These are phyloP conservation scores for Vicugna pacos DNA, from an alignment of 2,113 vertebrate species.

Conservation along the genomic window DNA sequence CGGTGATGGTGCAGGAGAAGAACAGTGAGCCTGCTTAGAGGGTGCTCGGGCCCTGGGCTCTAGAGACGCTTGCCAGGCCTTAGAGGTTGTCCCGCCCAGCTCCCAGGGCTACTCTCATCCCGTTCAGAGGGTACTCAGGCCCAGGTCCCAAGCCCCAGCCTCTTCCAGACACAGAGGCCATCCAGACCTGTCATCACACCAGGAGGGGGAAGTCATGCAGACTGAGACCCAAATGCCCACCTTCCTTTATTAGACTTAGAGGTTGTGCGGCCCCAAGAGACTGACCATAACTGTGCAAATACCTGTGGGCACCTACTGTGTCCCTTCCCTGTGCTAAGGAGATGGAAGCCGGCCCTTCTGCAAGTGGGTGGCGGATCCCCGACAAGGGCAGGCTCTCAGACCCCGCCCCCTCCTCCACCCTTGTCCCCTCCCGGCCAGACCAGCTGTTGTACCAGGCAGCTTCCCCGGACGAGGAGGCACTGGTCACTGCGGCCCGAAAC, in stretches of 20 bases:
- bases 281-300: too few relatives aligned
- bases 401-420: too few relatives aligned
- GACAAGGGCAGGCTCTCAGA: too few relatives aligned
- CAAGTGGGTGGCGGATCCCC: neutral
- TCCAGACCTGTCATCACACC: accelerated
- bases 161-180: too few relatives aligned
- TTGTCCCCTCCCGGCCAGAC: slow-evolving; percentile 79
- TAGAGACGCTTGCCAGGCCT: neutral
- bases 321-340: neutral
- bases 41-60: accelerated
- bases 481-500: slow-evolving; percentile 93
- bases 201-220: neutral
- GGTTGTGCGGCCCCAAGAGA: neutral
- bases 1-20: slow-evolving; percentile 93
- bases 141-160: neutral
- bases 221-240: accelerated
- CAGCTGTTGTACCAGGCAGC: slow-evolving; percentile 93
- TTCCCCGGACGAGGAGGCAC: slow-evolving; percentile 94
- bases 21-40: slow-evolving; percentile 83
- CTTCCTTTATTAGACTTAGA: neutral
- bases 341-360: accelerated
- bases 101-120: neutral
- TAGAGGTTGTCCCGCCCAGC: neutral
- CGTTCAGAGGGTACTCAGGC: neutral
- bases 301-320: accelerated